Base-by-base conservation (phyloP, 2,888 invertebrate genomes). In the Crocallis elinguaria region DNA sequence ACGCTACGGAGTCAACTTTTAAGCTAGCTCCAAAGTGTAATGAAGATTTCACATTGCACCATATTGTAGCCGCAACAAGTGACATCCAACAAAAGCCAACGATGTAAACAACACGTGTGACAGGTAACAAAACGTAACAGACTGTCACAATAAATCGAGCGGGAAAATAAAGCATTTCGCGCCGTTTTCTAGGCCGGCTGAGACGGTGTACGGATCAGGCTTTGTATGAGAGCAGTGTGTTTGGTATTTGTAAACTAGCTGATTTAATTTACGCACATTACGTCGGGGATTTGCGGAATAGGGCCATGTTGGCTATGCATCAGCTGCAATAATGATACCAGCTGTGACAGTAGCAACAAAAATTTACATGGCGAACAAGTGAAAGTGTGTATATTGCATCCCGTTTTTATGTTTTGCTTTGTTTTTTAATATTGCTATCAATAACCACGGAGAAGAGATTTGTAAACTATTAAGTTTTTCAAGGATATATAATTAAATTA, bases 41-140 rank as follows among this genome's bases (percentile, higher is more conserved):
- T 48, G 53, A 48, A 33, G 14, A 48, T 53, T 48, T 36, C 42
- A 53, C 37, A 48, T 43, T 37, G 53, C 46, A 43, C 42, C 52
- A 48, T n/a, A 53, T 38, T 42, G 48, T 43, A 25, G 48, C 43
- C 12, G 53, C 42, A 43, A 43, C 54, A 49, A 53, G 32, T 62
- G 62, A 58, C 58, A 57, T 54, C 37, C 46, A 41, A 64, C 55
- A 25, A 60, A 54, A 57, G 59, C 45, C 62, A 56, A 61, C 59
- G 57, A 60, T 72, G 66, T 64, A 61, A 69, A 70, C 66, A 65
- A 64, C 73, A 64, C 77, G 72, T 77, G 79, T 75, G 82, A 79
- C 87, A 83, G 77, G 65, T 82, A 75, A 87, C 88, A 87, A 87
- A 88, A 86, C 81, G 82, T 82, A 75, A 87, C 88, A 86, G 86